Percentiles rank a stretch among this genome's conserved stretches.
Conservation (phyloP, 2,797 vertebrate genomes). For the Sebastes ruberrimus region DNA sequence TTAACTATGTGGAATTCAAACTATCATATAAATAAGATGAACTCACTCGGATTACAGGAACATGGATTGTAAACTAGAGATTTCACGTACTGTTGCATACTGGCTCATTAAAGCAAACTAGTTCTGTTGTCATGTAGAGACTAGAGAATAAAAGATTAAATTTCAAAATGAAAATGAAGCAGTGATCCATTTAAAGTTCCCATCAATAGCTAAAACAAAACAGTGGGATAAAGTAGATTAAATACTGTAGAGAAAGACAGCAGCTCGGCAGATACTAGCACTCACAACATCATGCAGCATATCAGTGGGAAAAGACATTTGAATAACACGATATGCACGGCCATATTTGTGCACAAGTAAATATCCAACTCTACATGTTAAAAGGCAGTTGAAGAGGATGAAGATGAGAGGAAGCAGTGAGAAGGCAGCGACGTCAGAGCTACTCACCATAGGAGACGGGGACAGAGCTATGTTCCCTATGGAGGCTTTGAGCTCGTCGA, state of each 20-base stretch:
- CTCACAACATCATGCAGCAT: neutral
- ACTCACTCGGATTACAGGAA: neutral
- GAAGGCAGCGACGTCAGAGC: constrained; percentile 2
- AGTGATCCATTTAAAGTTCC: neutral
- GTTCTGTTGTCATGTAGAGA: neutral
- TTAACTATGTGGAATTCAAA: constrained; percentile 5
- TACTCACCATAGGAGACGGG: constrained; percentile 95
- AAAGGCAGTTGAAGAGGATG: neutral
- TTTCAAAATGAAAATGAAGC: neutral
- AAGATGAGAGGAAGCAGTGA: neutral
- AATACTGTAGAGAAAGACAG: neutral
- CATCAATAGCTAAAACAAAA: neutral
- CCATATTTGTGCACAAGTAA: neutral
- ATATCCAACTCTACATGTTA: neutral
- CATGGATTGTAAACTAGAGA: neutral
- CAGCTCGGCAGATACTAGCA: neutral
- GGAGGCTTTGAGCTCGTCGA: constrained; percentile 95
- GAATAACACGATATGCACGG: neutral
- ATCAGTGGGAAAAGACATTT: neutral
- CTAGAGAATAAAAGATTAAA: neutral
- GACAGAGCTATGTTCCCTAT: constrained; percentile 96
- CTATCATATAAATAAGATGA: neutral
- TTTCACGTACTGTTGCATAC: neutral
- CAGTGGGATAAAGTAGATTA: neutral
- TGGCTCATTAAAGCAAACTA: constrained; percentile 6